These are phyloP conservation scores for Melanotus villosus DNA, from an alignment of 2,888 invertebrate species.

Conservation along the genomic window DNA sequence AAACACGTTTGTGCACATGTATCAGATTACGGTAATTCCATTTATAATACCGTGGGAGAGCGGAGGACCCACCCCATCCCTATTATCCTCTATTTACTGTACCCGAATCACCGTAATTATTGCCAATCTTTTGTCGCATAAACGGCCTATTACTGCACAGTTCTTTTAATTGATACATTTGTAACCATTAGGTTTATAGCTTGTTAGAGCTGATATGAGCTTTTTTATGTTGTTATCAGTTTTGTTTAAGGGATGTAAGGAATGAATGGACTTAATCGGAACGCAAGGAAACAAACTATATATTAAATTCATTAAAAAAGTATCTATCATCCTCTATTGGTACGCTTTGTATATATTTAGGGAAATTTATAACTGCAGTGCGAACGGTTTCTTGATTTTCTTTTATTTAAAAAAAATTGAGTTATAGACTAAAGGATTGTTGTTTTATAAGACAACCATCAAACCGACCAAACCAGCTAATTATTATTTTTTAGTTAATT, in stretches of 20 bases:
- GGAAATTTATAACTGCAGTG: too few relatives aligned
- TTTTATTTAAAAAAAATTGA: too few relatives aligned
- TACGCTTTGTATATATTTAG: too few relatives aligned
- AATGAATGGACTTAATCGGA: neutral
- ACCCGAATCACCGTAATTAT: conserved; percentile 61
- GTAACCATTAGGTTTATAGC: conserved; percentile 38
- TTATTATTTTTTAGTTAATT: too few relatives aligned
- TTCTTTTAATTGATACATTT: conserved; percentile 40
- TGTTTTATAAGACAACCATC: too few relatives aligned
- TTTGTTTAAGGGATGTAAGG: neutral
- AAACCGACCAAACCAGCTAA: too few relatives aligned
- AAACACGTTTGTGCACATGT: conserved; percentile 65
- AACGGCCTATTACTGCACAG: conserved; percentile 37
- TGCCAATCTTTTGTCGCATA: conserved; percentile 51
- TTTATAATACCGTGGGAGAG: conserved; percentile 61
- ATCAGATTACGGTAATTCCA: conserved; percentile 66
- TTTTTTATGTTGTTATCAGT: neutral
- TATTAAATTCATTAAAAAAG: too few relatives aligned
- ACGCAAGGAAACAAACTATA: too few relatives aligned
- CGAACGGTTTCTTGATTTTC: too few relatives aligned
- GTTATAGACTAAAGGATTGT: too few relatives aligned
- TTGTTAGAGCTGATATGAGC: neutral
- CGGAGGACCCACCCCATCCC: conserved; percentile 53
- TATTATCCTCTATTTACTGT: conserved; percentile 60
- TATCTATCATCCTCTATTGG: too few relatives aligned